phyloP scores from a whole-genome alignment of 2,113 vertebrate genomes.

The Brachirus orientalis region DNA sequence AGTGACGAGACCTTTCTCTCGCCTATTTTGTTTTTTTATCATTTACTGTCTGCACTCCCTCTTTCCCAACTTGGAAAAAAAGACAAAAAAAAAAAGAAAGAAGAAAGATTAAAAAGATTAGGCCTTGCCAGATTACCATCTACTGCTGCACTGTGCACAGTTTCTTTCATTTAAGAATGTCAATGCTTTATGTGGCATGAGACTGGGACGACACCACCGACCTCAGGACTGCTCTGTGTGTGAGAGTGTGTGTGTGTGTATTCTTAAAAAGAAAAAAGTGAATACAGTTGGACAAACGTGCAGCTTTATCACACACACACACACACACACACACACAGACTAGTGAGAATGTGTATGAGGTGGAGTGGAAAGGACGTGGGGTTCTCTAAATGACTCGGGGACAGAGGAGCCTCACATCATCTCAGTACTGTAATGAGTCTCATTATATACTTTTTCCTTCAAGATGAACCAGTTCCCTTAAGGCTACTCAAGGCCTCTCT shows the following conservation, averaged over 20 bases:
- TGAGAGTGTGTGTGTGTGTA: conserved; percentile 32
- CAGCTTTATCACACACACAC: conserved; percentile 16
- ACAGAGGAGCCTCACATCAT: conserved; percentile 59
- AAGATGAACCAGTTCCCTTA: conserved; percentile 6
- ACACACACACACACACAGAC: conserved; percentile 42
- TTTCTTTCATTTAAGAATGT: conserved; percentile 82
- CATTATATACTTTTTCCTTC: conserved; percentile 29
- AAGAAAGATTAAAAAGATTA: conserved; percentile 24
- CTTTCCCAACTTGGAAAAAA: conserved; percentile 8
- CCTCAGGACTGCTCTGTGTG: conserved; percentile 46
- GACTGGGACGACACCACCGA: conserved; percentile 51
- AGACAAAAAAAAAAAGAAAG: conserved; percentile 8
- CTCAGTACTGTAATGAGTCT: conserved; percentile 56
- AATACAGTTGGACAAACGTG: conserved; percentile 14
- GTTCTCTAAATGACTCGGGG: conserved; percentile 56
- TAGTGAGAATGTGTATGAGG: conserved; percentile 55
- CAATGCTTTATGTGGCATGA: conserved; percentile 60
- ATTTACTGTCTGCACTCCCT: conserved; percentile 33
- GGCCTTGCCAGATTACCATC: conserved; percentile 69
- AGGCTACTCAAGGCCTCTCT: background rate
- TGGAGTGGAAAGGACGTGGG: conserved; percentile 65
- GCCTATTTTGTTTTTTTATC: conserved; percentile 30
- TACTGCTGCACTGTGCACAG: conserved; percentile 80
- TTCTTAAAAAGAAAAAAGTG: background rate
- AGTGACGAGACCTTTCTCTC: conserved; percentile 45